These are phyloP conservation scores for Mormyrus proboscirostris DNA, from an alignment of 2,797 vertebrate species.

Conservation along the genomic window DNA sequence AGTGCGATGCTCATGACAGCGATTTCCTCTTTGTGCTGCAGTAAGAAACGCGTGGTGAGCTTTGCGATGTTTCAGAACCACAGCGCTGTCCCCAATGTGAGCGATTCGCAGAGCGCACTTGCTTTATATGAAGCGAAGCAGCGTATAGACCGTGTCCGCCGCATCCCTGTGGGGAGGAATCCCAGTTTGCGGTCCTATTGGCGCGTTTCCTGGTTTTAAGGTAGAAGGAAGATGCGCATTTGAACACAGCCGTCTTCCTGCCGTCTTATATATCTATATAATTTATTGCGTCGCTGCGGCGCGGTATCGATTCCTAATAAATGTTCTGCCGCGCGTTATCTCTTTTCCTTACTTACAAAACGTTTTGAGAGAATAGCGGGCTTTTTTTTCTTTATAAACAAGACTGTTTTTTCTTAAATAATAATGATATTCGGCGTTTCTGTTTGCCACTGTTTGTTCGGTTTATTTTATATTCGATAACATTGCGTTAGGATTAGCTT, in stretches of 20 bases:
- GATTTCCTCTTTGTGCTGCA: conserved; percentile 47
- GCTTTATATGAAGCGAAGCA: conserved; percentile 66
- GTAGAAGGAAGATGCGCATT: conserved; percentile 25
- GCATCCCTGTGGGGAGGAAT: conserved; percentile 67
- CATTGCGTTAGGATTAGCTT: neutral
- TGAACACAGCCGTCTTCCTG: neutral
- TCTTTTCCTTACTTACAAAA: neutral
- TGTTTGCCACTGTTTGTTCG: neutral
- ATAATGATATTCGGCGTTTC: neutral
- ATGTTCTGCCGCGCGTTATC: neutral
- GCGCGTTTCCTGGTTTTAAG: conserved; percentile 33
- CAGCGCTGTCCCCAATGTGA: conserved; percentile 55
- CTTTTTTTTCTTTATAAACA: neutral
- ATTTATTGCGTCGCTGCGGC: neutral
- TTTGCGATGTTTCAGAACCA: conserved; percentile 31
- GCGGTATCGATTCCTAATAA: neutral
- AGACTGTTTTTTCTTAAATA: neutral
- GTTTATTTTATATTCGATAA: neutral
- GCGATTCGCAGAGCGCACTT: conserved; percentile 55
- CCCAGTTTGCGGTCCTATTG: conserved; percentile 56
- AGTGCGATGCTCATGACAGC: conserved; percentile 52
- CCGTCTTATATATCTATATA: neutral
- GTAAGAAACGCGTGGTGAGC: conserved; percentile 22
- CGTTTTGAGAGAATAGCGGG: neutral
- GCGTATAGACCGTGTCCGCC: conserved; percentile 55